These are phyloP conservation scores for Zaprionus tsacasi DNA, from an alignment of 1,140 invertebrate genomes.

Conservation along the genomic window DNA sequence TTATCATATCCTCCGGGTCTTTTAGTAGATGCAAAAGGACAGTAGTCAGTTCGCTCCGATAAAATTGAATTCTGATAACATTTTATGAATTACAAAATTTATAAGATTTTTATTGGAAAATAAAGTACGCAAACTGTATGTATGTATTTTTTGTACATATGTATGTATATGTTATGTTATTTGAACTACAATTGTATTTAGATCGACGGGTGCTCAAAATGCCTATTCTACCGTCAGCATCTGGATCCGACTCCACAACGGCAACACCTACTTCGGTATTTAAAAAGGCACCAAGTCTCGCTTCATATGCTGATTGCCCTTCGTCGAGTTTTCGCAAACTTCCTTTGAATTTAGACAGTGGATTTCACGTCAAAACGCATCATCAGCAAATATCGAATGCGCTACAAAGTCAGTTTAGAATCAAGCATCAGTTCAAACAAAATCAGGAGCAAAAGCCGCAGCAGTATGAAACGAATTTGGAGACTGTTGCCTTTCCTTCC, in stretches of 20 bases:
- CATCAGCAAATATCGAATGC: conserved; percentile 48
- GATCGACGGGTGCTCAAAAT: conserved; percentile 2
- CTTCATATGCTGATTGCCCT: background rate
- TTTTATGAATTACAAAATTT: background rate
- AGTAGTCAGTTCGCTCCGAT: background rate
- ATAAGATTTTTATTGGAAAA: background rate
- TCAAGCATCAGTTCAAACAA: conserved; percentile 60
- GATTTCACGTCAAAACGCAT: background rate
- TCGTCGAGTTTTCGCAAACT: background rate
- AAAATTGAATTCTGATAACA: background rate
- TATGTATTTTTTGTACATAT: conserved; percentile 6
- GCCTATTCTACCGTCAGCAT: conserved; percentile 11
- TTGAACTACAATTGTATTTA: background rate
- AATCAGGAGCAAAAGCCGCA: conserved; percentile 26
- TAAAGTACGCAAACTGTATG: conserved; percentile 8
- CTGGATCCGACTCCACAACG: background rate
- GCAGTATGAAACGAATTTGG: background rate
- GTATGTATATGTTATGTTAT: background rate
- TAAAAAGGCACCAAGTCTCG: background rate
- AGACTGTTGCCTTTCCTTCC: background rate
- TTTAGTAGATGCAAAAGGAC: background rate
- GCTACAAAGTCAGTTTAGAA: conserved; percentile 60
- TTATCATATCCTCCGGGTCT: background rate
- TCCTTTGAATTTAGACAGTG: background rate
- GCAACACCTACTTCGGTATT: background rate